These are phyloP conservation scores for Aphidius ervi DNA, from an alignment of 1,140 invertebrate species.

Conservation along the genomic window DNA sequence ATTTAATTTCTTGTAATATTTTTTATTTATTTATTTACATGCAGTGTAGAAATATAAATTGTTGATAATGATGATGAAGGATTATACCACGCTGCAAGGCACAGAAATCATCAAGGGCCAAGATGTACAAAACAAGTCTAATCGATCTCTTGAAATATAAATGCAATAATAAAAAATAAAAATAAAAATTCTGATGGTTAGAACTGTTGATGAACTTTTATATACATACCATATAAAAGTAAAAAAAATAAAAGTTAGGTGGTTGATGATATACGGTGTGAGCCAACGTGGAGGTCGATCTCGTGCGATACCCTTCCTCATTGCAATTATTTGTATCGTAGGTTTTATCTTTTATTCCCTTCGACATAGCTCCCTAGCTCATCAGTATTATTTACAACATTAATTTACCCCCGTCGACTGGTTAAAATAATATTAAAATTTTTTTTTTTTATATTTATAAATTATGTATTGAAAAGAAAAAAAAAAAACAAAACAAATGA, in stretches of 20 bases:
- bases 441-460: no score
- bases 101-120: no score
- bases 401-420: slow-evolving; percentile 4
- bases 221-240: slow-evolving; percentile 5
- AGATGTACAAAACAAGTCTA: background rate
- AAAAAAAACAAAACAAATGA: background rate
- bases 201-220: slow-evolving; percentile 21
- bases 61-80: no score
- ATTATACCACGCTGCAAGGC: no score
- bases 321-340: slow-evolving; percentile 27
- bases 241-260: slow-evolving; percentile 10
- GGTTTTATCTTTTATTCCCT: slow-evolving; percentile 14
- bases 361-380: background rate
- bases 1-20: no score
- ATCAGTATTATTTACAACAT: background rate
- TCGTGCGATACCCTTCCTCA: slow-evolving; percentile 22
- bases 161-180: background rate
- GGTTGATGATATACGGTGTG: slow-evolving; percentile 22
- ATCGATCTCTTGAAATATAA: slow-evolving; percentile 20
- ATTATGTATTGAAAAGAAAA: background rate
- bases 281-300: slow-evolving; percentile 23
- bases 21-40: no score
- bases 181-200: background rate
- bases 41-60: no score
- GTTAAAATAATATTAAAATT: background rate